A percentile compares a stretch with the other conserved stretches of the same genome.
Conservation (phyloP, 1,140 invertebrate species). For the Cotesia glomerata region DNA sequence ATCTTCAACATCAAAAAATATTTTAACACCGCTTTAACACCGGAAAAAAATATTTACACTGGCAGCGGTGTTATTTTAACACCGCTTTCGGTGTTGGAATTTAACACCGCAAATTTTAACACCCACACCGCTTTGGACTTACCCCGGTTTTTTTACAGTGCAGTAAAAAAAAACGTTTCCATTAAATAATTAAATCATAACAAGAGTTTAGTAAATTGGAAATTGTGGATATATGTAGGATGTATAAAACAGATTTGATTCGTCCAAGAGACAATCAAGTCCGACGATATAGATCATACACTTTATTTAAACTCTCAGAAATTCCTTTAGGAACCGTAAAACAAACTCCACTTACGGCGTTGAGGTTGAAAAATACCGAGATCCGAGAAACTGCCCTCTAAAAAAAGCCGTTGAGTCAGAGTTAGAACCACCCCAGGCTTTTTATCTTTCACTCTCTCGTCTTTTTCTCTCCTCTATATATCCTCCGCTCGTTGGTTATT, state of each 20-base stretch:
- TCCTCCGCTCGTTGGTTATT: conserved; percentile 11
- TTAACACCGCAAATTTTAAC: no score
- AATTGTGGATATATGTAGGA: background rate
- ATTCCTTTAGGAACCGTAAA: conserved; percentile 10
- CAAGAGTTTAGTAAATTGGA: no score
- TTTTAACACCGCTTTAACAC: no score
- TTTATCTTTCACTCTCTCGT: background rate
- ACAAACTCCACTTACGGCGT: conserved; percentile 19
- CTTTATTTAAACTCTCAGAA: conserved; percentile 3
- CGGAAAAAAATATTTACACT: no score
- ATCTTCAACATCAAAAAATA: no score
- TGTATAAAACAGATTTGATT: background rate
- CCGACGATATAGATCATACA: background rate
- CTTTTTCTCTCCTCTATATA: background rate
- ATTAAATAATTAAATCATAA: no score
- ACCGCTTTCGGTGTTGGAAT: no score
- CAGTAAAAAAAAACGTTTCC: no score
- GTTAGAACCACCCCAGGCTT: background rate
- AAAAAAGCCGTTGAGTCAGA: background rate
- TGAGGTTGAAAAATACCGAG: conserved; percentile 16
- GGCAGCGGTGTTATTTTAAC: no score
- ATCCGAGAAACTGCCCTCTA: conserved; percentile 1
- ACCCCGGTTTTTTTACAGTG: no score
- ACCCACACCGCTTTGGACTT: no score
- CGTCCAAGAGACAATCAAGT: background rate